Base-by-base conservation (phyloP, 2,113 vertebrate genomes). In the Peucedramus taeniatus region DNA sequence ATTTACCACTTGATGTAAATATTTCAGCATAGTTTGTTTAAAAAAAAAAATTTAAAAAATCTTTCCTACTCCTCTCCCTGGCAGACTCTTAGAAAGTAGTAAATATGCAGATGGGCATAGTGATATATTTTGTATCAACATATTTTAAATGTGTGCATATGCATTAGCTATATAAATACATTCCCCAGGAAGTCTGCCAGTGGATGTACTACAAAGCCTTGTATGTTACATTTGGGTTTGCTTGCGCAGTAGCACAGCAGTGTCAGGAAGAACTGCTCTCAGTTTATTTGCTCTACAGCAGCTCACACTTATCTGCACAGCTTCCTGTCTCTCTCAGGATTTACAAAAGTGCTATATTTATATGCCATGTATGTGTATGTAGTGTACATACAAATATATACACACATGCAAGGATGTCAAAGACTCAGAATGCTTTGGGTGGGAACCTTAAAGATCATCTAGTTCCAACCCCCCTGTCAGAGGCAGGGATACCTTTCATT, bases 51-150 rank as follows among this genome's bases (percentile, higher is more conserved):
- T 3, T 47, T 12, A 26, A 45, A n/a, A 66, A 57, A 35, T 75
- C 83, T 78, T 90, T 81, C 76, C 90, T 96, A 83, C 56, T 96
- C 69, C 56, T 75, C 44, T 94, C 93, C 40, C 92, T 97, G 96
- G 90, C 92, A 96, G 80, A 76, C 81, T 93, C 79, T 78, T 92
- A 87, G 54, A 94, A 91, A 93, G 90, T 24, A 93, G 96, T 94
- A 96, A 94, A 95, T 95, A 97, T 94, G 94, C 93, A 97, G 93
- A 96, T 97, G 96, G 96, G 92, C 88, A 86, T 22, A 92, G 83
- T 86, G 90, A 90, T 96, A 86, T 96, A 94, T 96, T 96, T 95
- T 96, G 83, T 94, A 96, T 96, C 93, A 96, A 95, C 94, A 93
- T 88, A 81, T 93, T 96, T 93, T 93, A 94, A 95, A 96, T 80